Conservation (phyloP, 2,888 invertebrate genomes). For the Scaptomyza caliginosa region DNA sequence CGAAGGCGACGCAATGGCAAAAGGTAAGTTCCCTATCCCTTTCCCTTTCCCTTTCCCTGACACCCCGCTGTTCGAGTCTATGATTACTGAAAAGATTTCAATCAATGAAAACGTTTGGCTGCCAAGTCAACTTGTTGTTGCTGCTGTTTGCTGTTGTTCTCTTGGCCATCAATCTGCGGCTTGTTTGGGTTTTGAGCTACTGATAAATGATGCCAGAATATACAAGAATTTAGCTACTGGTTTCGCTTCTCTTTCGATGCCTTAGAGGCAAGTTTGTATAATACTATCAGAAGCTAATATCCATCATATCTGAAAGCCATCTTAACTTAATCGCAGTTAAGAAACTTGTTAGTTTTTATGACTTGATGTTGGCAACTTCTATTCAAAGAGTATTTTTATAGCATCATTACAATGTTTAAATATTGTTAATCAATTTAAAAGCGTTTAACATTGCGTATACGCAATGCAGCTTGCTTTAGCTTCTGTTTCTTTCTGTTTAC, state of each 20-base stretch:
- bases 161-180: constrained; percentile 69
- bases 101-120: constrained; percentile 60
- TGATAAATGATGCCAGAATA: constrained; percentile 57
- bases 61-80: constrained; percentile 45
- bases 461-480: constrained; percentile 4
- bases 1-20: constrained; percentile 97
- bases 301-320: constrained; percentile 1
- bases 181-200: constrained; percentile 44
- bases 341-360: background rate
- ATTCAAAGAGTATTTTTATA: background rate
- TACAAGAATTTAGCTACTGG: constrained; percentile 37
- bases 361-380: background rate
- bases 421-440: background rate
- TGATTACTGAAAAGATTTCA: constrained; percentile 70
- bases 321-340: background rate
- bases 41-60: constrained; percentile 45
- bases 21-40: constrained; percentile 89
- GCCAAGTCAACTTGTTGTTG: constrained; percentile 30
- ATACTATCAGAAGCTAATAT: constrained; percentile 5
- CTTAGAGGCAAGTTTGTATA: background rate
- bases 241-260: constrained; percentile 3
- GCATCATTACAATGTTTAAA: background rate
- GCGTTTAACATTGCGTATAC: constrained; percentile 37
- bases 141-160: constrained; percentile 2
- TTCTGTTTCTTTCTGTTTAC: background rate